Percentiles rank a stretch among this genome's conserved stretches.
phyloP scores from a whole-genome alignment of 2,113 vertebrate species.

The Lota lota region DNA sequence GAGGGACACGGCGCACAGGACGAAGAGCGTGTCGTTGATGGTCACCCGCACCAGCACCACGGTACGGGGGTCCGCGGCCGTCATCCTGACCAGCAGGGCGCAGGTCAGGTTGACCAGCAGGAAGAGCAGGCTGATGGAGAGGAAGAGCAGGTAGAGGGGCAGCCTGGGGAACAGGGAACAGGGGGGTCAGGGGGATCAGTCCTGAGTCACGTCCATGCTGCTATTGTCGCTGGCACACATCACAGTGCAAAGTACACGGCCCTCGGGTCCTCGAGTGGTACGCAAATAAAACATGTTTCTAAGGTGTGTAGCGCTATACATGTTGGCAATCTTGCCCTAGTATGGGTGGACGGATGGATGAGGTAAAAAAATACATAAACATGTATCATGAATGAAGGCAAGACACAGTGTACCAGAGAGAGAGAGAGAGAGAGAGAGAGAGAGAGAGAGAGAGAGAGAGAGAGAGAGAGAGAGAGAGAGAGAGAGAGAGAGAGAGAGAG shows the following conservation, averaged over 20 bases:
- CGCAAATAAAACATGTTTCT: background rate
- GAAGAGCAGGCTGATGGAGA: slow-evolving; percentile 88
- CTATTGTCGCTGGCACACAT: too few relatives aligned
- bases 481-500: too few relatives aligned
- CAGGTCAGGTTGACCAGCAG: slow-evolving; percentile 91
- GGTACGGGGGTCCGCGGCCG: slow-evolving; percentile 77
- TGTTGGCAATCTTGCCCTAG: too few relatives aligned
- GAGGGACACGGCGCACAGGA: slow-evolving; percentile 88
- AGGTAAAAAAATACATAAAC: too few relatives aligned
- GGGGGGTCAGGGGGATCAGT: background rate
- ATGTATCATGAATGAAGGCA: too few relatives aligned
- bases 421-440: too few relatives aligned
- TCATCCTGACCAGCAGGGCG: slow-evolving; percentile 86
- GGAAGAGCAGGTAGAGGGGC: slow-evolving; percentile 85
- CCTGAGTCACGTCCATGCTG: background rate
- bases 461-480: too few relatives aligned
- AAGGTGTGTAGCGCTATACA: background rate
- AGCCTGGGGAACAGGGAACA: slow-evolving; percentile 66
- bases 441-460: too few relatives aligned
- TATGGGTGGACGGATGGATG: too few relatives aligned
- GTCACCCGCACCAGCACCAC: slow-evolving; percentile 87
- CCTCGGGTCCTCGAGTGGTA: too few relatives aligned
- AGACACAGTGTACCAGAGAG: too few relatives aligned
- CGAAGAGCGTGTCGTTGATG: slow-evolving; percentile 89
- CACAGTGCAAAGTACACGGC: too few relatives aligned